A percentile compares a stretch with the other conserved stretches of the same genome.
Evolutionary conservation across 2,113 vertebrate species (phyloP).

Genomic region (Triplophysa tibetana): DNA sequence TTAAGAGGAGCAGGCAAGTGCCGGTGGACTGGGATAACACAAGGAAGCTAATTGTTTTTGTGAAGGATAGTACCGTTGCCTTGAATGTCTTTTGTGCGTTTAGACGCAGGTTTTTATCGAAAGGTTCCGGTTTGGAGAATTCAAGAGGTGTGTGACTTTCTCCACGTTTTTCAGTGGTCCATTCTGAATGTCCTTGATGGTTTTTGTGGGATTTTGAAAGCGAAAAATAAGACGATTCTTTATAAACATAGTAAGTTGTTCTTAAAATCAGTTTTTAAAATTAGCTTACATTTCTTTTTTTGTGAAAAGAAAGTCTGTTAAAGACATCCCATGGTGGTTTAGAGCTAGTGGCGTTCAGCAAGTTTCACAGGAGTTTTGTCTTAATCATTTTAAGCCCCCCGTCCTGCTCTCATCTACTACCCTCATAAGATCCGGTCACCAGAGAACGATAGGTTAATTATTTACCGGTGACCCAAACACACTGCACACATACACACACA

Average conservation of each 20-base stretch:
- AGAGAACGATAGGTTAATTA: conserved; percentile 99
- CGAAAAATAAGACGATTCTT: background rate
- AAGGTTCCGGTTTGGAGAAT: conserved; percentile 5
- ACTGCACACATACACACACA: conserved; percentile 75
- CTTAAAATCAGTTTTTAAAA: background rate
- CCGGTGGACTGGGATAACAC: conserved; percentile 37
- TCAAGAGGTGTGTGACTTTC: conserved; percentile 14
- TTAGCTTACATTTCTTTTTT: conserved; percentile 12
- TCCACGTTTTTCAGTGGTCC: background rate
- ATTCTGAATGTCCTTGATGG: too few relatives aligned
- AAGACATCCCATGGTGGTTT: conserved; percentile 46
- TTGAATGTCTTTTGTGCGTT: conserved; percentile 41
- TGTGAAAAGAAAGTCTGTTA: background rate
- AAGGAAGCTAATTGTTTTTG: conserved; percentile 38
- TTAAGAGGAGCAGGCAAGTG: conserved; percentile 48
- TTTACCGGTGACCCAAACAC: conserved; percentile 91
- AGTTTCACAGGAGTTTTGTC: conserved; percentile 60
- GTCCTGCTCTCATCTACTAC: conserved; percentile 72
- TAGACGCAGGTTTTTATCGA: conserved; percentile 23
- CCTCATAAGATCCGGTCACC: conserved; percentile 90
- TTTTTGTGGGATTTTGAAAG: background rate
- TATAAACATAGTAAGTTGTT: background rate
- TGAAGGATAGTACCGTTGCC: conserved; percentile 30
- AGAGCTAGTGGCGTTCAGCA: conserved; percentile 40
- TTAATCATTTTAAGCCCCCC: conserved; percentile 76